These are phyloP conservation scores for Athalia circularis DNA, from an alignment of 2,888 invertebrate genomes.

Conservation along the genomic window DNA sequence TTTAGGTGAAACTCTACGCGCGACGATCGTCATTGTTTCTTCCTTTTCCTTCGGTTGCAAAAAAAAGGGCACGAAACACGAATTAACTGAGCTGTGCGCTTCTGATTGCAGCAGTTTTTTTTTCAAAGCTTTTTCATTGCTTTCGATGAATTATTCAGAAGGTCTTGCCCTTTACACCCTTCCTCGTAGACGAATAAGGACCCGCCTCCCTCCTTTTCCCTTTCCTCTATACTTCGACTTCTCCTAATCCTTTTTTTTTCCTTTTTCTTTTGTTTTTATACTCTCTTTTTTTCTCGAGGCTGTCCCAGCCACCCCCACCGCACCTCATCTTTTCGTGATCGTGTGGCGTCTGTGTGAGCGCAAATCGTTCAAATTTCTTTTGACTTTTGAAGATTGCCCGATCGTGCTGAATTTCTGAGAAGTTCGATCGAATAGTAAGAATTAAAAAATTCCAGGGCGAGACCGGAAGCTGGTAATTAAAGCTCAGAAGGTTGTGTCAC, in stretches of 20 bases:
- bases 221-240: not conserved
- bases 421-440: too few relatives aligned
- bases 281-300: not conserved
- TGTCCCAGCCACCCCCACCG: too few relatives aligned
- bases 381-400: too few relatives aligned
- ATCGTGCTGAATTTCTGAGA: too few relatives aligned
- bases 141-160: constrained; percentile 52
- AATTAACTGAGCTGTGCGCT: constrained; percentile 57
- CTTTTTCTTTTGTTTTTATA: too few relatives aligned
- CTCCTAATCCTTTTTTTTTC: not conserved
- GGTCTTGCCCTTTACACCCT: constrained; percentile 42
- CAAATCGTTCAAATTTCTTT: too few relatives aligned
- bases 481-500: too few relatives aligned
- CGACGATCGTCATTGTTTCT: not conserved
- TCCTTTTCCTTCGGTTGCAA: constrained; percentile 19
- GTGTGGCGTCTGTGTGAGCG: too few relatives aligned
- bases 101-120: constrained; percentile 58
- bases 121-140: constrained; percentile 49
- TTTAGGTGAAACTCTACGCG: not conserved
- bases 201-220: not conserved
- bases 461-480: too few relatives aligned
- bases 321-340: too few relatives aligned
- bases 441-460: too few relatives aligned
- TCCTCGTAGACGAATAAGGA: constrained; percentile 28
- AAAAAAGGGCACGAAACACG: constrained; percentile 57